phyloP scores from a whole-genome alignment of 2,888 invertebrate genomes.

The Melanotus villosus region DNA sequence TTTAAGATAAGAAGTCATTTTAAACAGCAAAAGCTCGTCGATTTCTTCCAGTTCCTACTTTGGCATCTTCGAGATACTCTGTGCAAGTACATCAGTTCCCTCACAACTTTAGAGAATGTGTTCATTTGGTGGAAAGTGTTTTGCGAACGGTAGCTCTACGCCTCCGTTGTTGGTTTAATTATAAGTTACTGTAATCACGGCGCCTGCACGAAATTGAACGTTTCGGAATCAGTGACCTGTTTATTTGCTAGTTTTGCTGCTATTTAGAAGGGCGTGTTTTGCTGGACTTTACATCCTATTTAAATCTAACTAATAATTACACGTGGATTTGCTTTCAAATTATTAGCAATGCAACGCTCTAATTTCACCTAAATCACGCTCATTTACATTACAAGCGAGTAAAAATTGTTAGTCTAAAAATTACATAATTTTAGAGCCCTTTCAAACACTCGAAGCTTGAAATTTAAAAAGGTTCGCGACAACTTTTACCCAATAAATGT shows the following conservation, averaged over 20 bases:
- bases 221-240: constrained; percentile 42
- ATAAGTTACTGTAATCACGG: constrained; percentile 43
- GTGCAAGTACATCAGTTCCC: constrained; percentile 32
- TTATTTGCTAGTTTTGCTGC: constrained; percentile 34
- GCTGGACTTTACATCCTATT: background rate
- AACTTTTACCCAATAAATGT: no score
- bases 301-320: background rate
- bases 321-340: no score
- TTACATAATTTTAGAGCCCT: no score
- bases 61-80: constrained; percentile 25
- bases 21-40: constrained; percentile 22
- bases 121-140: constrained; percentile 45
- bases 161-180: constrained; percentile 45
- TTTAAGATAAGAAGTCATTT: constrained; percentile 15
- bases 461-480: no score
- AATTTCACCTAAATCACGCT: no score
- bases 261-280: constrained; percentile 13
- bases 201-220: constrained; percentile 42
- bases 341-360: no score
- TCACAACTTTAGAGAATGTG: constrained; percentile 38
- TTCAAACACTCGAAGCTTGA: no score
- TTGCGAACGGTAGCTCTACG: constrained; percentile 45
- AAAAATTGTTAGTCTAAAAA: no score
- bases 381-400: no score
- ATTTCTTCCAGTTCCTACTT: constrained; percentile 30